Evolutionary conservation across 2,113 vertebrate species (phyloP).

Genomic region (Phoxinus phoxinus): DNA sequence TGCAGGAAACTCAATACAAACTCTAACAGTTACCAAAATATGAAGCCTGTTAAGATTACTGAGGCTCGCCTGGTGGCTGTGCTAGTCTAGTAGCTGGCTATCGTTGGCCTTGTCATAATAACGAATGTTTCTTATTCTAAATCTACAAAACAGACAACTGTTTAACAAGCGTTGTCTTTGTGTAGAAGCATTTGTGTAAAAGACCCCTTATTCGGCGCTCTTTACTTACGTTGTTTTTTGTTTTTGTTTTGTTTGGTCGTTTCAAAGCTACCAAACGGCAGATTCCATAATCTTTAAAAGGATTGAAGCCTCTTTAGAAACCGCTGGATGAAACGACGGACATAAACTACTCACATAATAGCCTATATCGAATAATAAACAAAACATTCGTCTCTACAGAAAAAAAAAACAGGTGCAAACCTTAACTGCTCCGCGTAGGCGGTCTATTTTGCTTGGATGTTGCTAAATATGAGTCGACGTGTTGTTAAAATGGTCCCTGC

Average conservation of each 20-base stretch:
- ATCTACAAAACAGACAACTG: neutral
- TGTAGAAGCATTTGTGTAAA: neutral
- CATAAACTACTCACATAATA: constrained; percentile 34
- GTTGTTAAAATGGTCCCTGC: neutral
- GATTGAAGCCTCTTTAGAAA: constrained; percentile 42
- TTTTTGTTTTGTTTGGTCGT: constrained; percentile 27
- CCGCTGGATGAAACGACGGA: constrained; percentile 30
- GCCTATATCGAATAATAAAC: neutral
- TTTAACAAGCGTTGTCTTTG: constrained; percentile 5
- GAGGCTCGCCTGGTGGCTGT: neutral
- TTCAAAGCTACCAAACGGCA: constrained; percentile 64
- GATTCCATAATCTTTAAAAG: constrained; percentile 69
- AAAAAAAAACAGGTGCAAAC: constrained; percentile 28
- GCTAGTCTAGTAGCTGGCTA: neutral
- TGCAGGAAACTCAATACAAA: neutral
- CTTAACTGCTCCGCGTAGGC: constrained; percentile 20
- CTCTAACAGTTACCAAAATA: neutral
- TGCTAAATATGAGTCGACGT: constrained; percentile 4
- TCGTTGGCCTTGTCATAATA: neutral
- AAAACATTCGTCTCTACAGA: neutral
- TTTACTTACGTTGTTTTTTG: constrained; percentile 53
- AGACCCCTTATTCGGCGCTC: neutral
- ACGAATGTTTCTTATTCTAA: neutral
- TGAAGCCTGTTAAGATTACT: neutral
- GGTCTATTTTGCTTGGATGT: constrained; percentile 13